Evolutionary conservation across 2,797 vertebrate species (phyloP).

Genomic region (Streptopelia turtur): DNA sequence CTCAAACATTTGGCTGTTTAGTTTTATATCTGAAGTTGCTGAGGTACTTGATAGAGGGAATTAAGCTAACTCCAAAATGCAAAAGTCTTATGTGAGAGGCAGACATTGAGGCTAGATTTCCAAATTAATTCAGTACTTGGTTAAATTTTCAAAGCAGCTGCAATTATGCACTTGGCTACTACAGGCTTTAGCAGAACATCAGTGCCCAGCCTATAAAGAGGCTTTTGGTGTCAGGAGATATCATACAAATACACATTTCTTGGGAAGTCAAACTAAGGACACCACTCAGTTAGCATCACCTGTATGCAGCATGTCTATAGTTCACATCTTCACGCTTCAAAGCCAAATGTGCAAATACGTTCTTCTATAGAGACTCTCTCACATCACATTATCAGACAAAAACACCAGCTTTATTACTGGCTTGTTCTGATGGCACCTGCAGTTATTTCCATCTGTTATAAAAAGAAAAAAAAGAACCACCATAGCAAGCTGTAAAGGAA

Average conservation of each 20-base stretch:
- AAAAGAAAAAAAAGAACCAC: background rate
- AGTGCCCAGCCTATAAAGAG: background rate
- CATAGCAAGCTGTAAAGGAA: constrained; percentile 14
- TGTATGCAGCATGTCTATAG: background rate
- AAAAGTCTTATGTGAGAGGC: background rate
- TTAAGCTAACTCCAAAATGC: background rate
- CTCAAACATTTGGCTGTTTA: background rate
- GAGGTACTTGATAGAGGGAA: background rate
- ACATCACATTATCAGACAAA: background rate
- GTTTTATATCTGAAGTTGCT: background rate
- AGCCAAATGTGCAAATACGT: background rate
- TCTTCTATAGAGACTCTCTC: background rate
- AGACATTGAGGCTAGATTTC: background rate
- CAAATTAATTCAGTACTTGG: background rate
- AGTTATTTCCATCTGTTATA: background rate
- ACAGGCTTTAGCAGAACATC: background rate
- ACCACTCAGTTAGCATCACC: background rate
- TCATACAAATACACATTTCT: background rate
- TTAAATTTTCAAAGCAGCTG: background rate
- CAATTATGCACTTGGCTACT: background rate
- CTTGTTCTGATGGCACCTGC: background rate
- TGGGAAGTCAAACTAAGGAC: background rate
- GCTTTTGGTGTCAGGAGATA: background rate
- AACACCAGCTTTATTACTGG: background rate
- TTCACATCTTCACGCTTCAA: background rate